phyloP scores from a whole-genome alignment of 2,113 vertebrate species.

The Murina feae region DNA sequence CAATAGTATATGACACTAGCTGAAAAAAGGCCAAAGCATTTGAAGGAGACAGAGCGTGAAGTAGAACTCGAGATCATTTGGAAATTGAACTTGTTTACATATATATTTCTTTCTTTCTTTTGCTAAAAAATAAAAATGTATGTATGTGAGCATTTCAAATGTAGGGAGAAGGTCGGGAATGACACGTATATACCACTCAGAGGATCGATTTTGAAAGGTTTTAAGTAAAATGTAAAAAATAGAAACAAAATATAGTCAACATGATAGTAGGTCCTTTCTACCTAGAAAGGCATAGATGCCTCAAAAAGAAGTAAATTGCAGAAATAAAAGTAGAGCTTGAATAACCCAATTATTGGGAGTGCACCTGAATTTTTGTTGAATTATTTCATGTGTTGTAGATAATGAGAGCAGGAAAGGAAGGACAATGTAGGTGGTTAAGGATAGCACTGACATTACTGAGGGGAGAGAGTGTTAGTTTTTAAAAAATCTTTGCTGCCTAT shows the following conservation, averaged over 20 bases:
- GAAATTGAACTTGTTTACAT: neutral
- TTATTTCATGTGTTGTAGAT: neutral
- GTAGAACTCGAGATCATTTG: neutral
- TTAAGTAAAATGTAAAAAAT: neutral
- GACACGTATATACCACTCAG: neutral
- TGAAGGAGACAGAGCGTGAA: neutral
- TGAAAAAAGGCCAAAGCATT: neutral
- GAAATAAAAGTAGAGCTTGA: neutral
- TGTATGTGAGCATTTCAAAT: neutral
- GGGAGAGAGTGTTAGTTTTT: neutral
- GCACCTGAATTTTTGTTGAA: neutral
- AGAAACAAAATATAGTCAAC: neutral
- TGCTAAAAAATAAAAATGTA: neutral
- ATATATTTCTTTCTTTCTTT: neutral
- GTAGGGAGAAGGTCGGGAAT: neutral
- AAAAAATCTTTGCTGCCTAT: neutral
- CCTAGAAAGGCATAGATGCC: neutral
- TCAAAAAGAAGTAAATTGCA: neutral
- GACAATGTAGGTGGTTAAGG: neutral
- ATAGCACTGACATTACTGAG: neutral
- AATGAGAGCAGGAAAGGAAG: neutral
- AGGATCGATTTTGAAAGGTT: neutral
- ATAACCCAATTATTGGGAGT: neutral
- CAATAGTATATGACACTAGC: neutral
- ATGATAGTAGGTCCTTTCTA: neutral